These are phyloP conservation scores for Halyomorpha halys DNA, from an alignment of 1,140 invertebrate genomes.

Conservation along the genomic window DNA sequence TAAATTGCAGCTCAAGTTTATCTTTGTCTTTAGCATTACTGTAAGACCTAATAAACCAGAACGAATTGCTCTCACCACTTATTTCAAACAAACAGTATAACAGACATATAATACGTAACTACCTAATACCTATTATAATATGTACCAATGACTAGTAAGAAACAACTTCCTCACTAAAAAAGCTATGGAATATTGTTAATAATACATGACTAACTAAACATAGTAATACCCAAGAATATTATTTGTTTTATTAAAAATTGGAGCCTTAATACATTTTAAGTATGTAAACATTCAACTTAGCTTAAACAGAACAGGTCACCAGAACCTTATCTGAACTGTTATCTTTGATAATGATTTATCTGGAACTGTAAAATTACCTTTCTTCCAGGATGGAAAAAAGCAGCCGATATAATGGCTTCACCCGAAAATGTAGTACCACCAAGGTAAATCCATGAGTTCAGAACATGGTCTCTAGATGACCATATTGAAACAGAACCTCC, in stretches of 20 bases:
- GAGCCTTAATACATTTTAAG: neutral
- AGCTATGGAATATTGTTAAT: too few species aligned
- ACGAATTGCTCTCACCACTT: too few species aligned
- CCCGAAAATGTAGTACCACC: slow-evolving; percentile 45
- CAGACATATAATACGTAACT: too few species aligned
- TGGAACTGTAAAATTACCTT: slow-evolving; percentile 41
- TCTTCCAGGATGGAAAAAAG: slow-evolving; percentile 77
- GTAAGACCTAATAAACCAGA: too few species aligned
- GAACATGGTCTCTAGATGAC: slow-evolving; percentile 61
- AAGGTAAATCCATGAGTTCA: slow-evolving; percentile 58
- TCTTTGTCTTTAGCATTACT: too few species aligned
- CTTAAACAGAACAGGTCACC: neutral
- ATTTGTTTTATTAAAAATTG: neutral
- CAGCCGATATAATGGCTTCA: slow-evolving; percentile 67
- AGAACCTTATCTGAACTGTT: neutral
- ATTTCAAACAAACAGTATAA: too few species aligned
- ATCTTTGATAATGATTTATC: neutral
- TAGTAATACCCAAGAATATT: neutral
- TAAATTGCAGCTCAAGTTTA: too few species aligned
- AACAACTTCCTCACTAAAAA: too few species aligned
- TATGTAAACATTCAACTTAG: too few species aligned
- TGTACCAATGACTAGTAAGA: too few species aligned
- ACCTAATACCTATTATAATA: too few species aligned
- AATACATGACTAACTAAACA: too few species aligned
- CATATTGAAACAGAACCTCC: slow-evolving; percentile 66